Base-by-base conservation (phyloP, 92 coral and sea anemone species). In the Porites divaricata region DNA sequence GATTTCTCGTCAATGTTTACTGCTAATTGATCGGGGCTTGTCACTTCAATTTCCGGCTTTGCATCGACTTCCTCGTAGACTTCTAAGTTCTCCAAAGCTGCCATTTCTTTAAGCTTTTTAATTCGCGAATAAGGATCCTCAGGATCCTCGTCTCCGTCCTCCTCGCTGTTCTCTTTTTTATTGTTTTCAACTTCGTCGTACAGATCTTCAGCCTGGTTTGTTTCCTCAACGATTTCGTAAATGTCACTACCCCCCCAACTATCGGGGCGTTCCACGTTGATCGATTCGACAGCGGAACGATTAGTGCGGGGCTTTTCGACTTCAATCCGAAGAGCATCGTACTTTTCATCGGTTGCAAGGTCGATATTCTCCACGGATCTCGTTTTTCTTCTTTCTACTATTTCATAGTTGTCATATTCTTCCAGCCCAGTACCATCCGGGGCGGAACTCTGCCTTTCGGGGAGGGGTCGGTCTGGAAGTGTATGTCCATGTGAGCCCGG, bases 321-420 rank as follows among this genome's bases (percentile, higher is more conserved):
- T 9, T 67, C 80, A 51, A 45, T 50, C 57, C 72, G 45, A 25
- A 84, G 86, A 17, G 52, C 41, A 26, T 81, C 92, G 50, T 78
- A 79, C 17, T 64, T 22, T 53, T 59, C 81, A n/a, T 77, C 85
- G 57, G 45, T 24, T 9, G 79, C 45, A 3, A 58, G 4, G 23
- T 58, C 64, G 50, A 52, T 22, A 16, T 58, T 76, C 72, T 45
- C 51, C 61, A 23, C 70, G 2, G 87, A 67, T 45, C 45, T 78
- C n/a, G 77, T 61, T 57, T 65, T 72, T 15, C 91, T 78, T 53
- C 8, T 19, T 22, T 85, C 95, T 10, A 91, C 95, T 0, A 49
- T 70, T 20, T 91, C 95, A 35, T 91, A 91, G 54, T 88, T 77
- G 4, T 77, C 70, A 19, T 88, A 90, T 21, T 84, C 89, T 61